Evolutionary conservation across 1,140 invertebrate genomes (phyloP).

Genomic region (Drosophila aff.): DNA sequence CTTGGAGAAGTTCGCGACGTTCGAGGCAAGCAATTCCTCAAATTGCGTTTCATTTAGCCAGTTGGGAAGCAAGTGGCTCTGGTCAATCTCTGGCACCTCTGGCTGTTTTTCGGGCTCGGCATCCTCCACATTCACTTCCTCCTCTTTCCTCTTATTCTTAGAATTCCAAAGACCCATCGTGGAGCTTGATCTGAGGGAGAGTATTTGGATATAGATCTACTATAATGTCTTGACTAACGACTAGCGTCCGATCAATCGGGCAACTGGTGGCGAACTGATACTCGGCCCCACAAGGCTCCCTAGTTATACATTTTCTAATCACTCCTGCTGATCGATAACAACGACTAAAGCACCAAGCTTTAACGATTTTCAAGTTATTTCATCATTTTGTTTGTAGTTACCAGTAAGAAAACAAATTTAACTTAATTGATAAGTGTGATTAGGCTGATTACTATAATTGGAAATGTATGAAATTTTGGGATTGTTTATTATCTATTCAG

Average conservation of each 20-base stretch:
- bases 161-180: slow-evolving; percentile 35
- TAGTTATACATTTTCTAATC: slow-evolving; percentile 32
- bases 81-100: slow-evolving; percentile 2
- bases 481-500: not conserved
- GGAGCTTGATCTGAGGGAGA: not conserved
- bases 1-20: slow-evolving; percentile 69
- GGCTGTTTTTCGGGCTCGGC: not conserved
- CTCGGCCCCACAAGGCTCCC: not conserved
- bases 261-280: slow-evolving; percentile 27
- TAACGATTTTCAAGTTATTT: slow-evolving; percentile 1
- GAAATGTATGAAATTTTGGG: not conserved
- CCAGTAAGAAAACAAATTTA: not conserved
- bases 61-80: slow-evolving; percentile 48
- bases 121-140: slow-evolving; percentile 5
- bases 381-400: slow-evolving; percentile 11
- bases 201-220: too few relatives aligned
- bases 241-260: slow-evolving; percentile 5
- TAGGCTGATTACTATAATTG: not conserved
- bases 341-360: not conserved
- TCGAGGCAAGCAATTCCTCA: slow-evolving; percentile 80
- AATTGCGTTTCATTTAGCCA: slow-evolving; percentile 85
- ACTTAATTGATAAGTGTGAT: not conserved
- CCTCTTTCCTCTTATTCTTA: slow-evolving; percentile 19
- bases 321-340: not conserved
- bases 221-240: not conserved